Conservation (phyloP, 2,888 invertebrate genomes). For the Saturnia pavonia region DNA sequence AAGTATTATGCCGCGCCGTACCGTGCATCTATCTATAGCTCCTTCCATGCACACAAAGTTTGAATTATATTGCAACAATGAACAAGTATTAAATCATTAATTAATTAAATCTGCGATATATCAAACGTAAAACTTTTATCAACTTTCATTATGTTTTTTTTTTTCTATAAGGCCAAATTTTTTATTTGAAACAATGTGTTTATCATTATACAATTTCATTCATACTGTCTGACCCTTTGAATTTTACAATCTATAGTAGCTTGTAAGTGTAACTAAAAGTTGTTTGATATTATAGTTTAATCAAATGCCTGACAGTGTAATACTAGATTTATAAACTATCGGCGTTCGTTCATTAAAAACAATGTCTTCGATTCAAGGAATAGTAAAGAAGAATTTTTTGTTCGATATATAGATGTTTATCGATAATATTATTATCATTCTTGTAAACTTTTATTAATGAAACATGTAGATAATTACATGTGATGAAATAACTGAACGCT, state of each 20-base stretch:
- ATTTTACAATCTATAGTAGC: neutral
- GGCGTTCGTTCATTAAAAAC: neutral
- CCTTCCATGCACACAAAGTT: neutral
- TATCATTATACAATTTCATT: neutral
- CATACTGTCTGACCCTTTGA: conserved; percentile 1
- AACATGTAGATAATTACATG: neutral
- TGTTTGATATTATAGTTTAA: neutral
- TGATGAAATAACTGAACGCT: neutral
- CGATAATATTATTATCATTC: neutral
- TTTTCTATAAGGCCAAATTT: neutral
- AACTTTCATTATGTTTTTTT: neutral
- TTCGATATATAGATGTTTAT: neutral
- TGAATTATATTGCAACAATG: neutral
- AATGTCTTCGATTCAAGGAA: neutral
- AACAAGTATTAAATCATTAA: neutral
- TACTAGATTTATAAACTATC: neutral
- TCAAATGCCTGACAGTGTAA: neutral
- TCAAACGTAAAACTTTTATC: neutral
- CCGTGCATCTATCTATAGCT: neutral
- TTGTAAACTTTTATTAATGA: neutral
- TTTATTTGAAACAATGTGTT: neutral
- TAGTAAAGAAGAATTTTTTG: neutral
- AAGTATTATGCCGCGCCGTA: neutral
- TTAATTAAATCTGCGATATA: neutral
- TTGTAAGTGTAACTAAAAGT: neutral